These are phyloP conservation scores for Araneus ventricosus DNA, from an alignment of 1,140 invertebrate species.

Conservation along the genomic window DNA sequence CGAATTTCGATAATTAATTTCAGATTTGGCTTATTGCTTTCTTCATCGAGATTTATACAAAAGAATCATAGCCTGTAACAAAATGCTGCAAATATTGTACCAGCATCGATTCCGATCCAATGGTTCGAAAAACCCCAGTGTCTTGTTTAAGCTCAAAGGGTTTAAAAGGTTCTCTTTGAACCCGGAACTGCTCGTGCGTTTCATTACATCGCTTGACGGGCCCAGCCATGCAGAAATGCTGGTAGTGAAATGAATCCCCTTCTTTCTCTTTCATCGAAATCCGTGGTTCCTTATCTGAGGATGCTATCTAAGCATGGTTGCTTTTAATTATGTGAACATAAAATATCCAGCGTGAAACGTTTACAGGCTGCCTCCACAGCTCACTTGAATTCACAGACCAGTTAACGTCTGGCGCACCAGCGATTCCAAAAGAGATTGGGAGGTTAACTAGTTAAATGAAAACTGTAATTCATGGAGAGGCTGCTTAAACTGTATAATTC, in stretches of 20 bases:
- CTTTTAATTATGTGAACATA: conserved; percentile 61
- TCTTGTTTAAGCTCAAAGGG: conserved; percentile 32
- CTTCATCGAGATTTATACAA: background rate
- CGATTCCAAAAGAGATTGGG: background rate
- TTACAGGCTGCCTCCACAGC: background rate
- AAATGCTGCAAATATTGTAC: conserved; percentile 12
- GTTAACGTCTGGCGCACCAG: background rate
- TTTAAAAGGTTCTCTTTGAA: conserved; percentile 39
- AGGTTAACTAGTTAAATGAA: conserved; percentile 8
- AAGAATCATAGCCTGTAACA: background rate
- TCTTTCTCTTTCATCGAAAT: background rate
- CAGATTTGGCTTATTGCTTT: background rate
- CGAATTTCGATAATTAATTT: background rate
- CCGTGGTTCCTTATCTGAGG: background rate
- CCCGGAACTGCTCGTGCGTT: conserved; percentile 15
- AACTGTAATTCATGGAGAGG: background rate
- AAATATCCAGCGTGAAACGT: conserved; percentile 25
- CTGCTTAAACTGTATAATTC: background rate
- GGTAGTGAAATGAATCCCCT: conserved; percentile 48
- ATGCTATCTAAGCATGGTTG: conserved; percentile 22
- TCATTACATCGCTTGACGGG: conserved; percentile 49
- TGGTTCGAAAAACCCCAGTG: conserved; percentile 23
- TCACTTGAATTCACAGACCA: background rate
- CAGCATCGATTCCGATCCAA: conserved; percentile 43
- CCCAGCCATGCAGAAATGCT: conserved; percentile 5